Evolutionary conservation across 2,888 invertebrate genomes (phyloP).

Genomic region (Drosophila hawaiiensis): DNA sequence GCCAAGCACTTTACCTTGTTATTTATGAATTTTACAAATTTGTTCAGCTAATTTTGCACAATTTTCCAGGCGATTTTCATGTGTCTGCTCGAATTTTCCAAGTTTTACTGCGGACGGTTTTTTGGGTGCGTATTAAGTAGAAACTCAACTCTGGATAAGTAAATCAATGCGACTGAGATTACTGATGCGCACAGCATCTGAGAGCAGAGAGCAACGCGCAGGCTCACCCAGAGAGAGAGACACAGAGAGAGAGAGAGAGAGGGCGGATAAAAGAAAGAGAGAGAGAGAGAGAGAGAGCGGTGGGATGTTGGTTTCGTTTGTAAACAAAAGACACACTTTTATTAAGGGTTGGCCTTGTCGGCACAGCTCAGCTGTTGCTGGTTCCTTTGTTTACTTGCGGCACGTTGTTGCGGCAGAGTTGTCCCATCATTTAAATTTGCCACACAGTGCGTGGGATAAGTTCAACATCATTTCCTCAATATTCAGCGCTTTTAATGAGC

Average conservation of each 20-base stretch:
- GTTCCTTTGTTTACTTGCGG: constrained; percentile 46
- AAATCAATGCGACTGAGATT: constrained; percentile 73
- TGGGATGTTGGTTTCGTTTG: constrained; percentile 35
- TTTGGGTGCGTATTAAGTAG: constrained; percentile 78
- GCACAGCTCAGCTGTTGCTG: constrained; percentile 48
- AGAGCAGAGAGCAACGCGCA: constrained; percentile 30
- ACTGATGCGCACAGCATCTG: constrained; percentile 69
- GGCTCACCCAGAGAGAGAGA: constrained; percentile 10
- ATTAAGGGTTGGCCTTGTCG: constrained; percentile 56
- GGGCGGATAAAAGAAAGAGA: constrained; percentile 50
- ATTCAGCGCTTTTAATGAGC: constrained; percentile 38
- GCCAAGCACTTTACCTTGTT: constrained; percentile 45
- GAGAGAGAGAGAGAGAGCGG: background rate
- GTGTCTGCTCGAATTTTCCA: constrained; percentile 43
- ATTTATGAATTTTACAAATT: constrained; percentile 8
- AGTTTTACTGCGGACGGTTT: constrained; percentile 65
- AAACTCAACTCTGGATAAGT: constrained; percentile 73
- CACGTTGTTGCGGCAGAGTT: constrained; percentile 26
- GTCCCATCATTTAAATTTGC: background rate
- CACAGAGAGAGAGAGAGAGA: background rate
- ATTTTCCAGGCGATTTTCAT: constrained; percentile 32
- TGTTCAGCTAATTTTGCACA: constrained; percentile 30
- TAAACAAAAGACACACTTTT: constrained; percentile 58
- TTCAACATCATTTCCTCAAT: constrained; percentile 41
- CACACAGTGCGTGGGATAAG: constrained; percentile 51